phyloP scores from a whole-genome alignment of 30 jellyfish, hydroid and myxozoan genomes.

The Aurelia sp. region DNA sequence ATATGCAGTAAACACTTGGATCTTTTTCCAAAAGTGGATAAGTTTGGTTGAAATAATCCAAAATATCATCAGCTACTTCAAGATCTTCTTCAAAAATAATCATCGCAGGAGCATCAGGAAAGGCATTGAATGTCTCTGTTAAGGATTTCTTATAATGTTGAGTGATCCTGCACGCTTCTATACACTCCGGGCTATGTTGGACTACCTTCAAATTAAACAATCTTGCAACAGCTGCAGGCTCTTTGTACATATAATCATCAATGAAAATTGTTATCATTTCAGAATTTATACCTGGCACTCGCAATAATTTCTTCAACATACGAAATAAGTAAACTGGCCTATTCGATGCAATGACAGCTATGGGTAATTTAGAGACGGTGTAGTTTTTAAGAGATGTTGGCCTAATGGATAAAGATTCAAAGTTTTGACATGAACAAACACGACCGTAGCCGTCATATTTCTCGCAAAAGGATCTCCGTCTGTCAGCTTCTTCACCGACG shows the following conservation, averaged over 20 bases:
- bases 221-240: slow-evolving; percentile 91
- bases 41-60: slow-evolving; percentile 94
- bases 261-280: slow-evolving; percentile 80
- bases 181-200: slow-evolving; percentile 88
- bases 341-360: slow-evolving; percentile 95
- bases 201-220: slow-evolving; percentile 84
- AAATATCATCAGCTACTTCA: slow-evolving; percentile 93
- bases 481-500: slow-evolving; percentile 43
- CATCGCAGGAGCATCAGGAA: slow-evolving; percentile 87
- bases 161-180: slow-evolving; percentile 88
- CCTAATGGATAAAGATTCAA: slow-evolving; percentile 67
- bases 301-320: slow-evolving; percentile 86
- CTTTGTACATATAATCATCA: slow-evolving; percentile 84
- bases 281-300: slow-evolving; percentile 93
- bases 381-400: slow-evolving; percentile 45
- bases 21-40: slow-evolving; percentile 84
- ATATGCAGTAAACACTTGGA: slow-evolving; percentile 89
- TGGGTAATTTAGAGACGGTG: slow-evolving; percentile 73
- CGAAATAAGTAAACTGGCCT: slow-evolving; percentile 94
- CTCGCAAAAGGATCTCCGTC: slow-evolving; percentile 79
- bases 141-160: slow-evolving; percentile 97
- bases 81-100: slow-evolving; percentile 97
- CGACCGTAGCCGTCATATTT: slow-evolving; percentile 94
- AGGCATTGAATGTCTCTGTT: slow-evolving; percentile 81
- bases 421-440: slow-evolving; percentile 89